Evolutionary conservation across 2,797 vertebrate genomes (phyloP).

Genomic region (Spheniscus humboldti): DNA sequence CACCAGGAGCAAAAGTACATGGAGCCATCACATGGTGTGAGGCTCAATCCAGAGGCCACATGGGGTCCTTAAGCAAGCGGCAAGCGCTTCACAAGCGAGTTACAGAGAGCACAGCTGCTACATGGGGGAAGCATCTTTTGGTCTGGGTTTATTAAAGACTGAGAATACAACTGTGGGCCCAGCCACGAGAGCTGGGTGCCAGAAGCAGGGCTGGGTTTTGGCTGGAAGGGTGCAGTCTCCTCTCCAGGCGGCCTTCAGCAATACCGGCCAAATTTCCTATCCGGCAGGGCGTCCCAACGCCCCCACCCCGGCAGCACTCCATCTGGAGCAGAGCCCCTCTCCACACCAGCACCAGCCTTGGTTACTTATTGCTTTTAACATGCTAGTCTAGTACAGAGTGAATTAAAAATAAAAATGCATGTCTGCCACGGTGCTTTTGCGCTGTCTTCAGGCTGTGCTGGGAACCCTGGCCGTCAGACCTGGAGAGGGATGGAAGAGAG

Average conservation of each 20-base stretch:
- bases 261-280: neutral
- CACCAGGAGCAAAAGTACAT: neutral
- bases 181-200: neutral
- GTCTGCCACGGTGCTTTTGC: neutral
- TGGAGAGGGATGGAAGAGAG: conserved; percentile 31
- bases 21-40: accelerated
- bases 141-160: conserved; percentile 37
- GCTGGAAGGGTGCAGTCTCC: neutral
- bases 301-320: neutral
- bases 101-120: neutral
- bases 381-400: conserved; percentile 37
- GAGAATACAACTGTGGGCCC: neutral
- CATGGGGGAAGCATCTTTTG: neutral
- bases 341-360: neutral
- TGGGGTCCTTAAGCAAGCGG: neutral
- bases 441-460: neutral
- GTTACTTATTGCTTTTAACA: conserved; percentile 27
- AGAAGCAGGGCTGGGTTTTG: conserved; percentile 27
- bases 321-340: neutral
- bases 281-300: accelerated
- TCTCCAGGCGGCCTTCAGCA: neutral
- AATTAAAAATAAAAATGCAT: neutral
- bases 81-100: accelerated
- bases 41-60: neutral
- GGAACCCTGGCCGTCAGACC: neutral